Evolutionary conservation across 2,888 invertebrate species (phyloP).

Genomic region (Drosophila mayaguana): DNA sequence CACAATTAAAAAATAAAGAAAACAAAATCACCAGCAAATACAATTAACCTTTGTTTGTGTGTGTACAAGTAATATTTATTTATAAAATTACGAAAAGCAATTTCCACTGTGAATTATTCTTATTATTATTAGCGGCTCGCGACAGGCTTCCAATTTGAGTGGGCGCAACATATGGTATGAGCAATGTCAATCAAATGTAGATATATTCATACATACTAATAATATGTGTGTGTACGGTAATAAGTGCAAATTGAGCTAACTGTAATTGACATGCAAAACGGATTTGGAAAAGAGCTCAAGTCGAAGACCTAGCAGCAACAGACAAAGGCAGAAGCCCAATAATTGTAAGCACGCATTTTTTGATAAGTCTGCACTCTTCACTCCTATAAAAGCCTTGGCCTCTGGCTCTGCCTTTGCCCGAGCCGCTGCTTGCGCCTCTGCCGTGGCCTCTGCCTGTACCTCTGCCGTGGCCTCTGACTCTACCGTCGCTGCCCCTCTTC

Average conservation of each 20-base stretch:
- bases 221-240: slow-evolving; percentile 1
- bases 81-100: slow-evolving; percentile 38
- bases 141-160: slow-evolving; percentile 23
- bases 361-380: slow-evolving; percentile 26
- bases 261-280: slow-evolving; percentile 49
- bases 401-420: background rate
- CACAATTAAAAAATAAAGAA: slow-evolving; percentile 43
- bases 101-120: slow-evolving; percentile 45
- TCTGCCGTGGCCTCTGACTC: slow-evolving; percentile 4
- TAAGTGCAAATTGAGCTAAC: slow-evolving; percentile 33
- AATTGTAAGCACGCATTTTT: slow-evolving; percentile 51
- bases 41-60: slow-evolving; percentile 17
- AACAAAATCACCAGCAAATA: background rate
- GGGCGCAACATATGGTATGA: slow-evolving; percentile 62
- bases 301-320: slow-evolving; percentile 5
- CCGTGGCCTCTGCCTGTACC: background rate
- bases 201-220: background rate
- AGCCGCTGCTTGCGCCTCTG: background rate
- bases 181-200: slow-evolving; percentile 31
- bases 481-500: background rate
- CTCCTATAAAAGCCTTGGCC: slow-evolving; percentile 1
- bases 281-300: slow-evolving; percentile 17
- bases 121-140: slow-evolving; percentile 30
- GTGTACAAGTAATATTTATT: slow-evolving; percentile 42
- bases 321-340: slow-evolving; percentile 39